phyloP scores from a whole-genome alignment of 2,888 invertebrate genomes.

The Pseudolycoriella hygida region DNA sequence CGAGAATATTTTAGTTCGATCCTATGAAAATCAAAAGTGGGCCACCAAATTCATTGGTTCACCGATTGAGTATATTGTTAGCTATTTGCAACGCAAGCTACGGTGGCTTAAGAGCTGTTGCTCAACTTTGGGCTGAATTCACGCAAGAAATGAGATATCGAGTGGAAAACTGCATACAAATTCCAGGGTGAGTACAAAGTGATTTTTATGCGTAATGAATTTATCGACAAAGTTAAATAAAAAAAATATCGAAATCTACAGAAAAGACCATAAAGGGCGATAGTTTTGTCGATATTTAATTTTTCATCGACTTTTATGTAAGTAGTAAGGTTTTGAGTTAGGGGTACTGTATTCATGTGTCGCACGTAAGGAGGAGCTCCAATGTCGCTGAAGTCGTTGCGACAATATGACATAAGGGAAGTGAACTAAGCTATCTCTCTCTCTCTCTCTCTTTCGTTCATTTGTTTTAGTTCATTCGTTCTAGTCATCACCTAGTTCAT shows the following conservation, averaged over 20 bases:
- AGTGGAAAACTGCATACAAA: constrained; percentile 62
- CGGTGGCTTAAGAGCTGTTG: constrained; percentile 55
- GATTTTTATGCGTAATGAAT: neutral
- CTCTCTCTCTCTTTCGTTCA: no score
- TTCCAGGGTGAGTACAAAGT: constrained; percentile 61
- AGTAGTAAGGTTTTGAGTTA: neutral
- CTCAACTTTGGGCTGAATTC: constrained; percentile 90
- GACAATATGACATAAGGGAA: no score
- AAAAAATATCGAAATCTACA: no score
- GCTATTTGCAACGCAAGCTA: constrained; percentile 56
- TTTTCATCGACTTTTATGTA: no score
- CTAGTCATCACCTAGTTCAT: no score
- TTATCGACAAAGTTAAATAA: neutral
- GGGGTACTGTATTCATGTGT: no score
- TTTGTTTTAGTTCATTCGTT: no score
- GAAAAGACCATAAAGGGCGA: no score
- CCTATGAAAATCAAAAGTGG: constrained; percentile 52
- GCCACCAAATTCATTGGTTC: constrained; percentile 56
- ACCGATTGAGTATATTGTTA: constrained; percentile 60
- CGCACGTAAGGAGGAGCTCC: no score
- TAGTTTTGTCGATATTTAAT: no score
- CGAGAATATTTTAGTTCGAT: constrained; percentile 29
- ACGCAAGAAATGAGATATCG: constrained; percentile 74
- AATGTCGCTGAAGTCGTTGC: no score
- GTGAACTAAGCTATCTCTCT: no score